Conservation (phyloP, 1,140 invertebrate genomes). For the Acromyrmex echinatior region DNA sequence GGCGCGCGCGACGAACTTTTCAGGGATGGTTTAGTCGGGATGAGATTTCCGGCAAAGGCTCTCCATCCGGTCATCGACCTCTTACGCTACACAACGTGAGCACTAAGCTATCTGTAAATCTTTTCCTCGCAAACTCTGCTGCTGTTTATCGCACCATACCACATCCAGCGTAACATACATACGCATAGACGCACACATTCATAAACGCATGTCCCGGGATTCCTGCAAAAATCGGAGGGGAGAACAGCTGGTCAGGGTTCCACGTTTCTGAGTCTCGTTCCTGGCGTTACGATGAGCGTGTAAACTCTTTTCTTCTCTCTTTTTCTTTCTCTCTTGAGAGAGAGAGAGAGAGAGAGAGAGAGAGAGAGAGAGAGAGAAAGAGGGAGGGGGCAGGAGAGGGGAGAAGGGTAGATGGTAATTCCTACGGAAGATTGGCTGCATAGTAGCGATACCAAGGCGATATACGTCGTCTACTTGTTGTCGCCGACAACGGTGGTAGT, state of each 20-base stretch:
- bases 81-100: conserved; percentile 7
- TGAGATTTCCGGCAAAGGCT: conserved; percentile 25
- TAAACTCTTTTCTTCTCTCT: conserved; percentile 38
- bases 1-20: neutral
- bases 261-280: conserved; percentile 61
- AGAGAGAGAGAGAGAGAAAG: neutral
- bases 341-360: too few relatives aligned
- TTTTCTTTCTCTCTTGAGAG: neutral
- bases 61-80: conserved; percentile 48
- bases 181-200: neutral
- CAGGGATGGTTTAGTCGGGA: neutral
- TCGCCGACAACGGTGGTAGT: conserved; percentile 48
- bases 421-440: conserved; percentile 75
- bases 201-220: neutral
- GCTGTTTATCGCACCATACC: conserved; percentile 34
- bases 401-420: conserved; percentile 63
- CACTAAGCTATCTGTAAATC: conserved; percentile 49
- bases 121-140: conserved; percentile 39
- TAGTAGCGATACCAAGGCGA: conserved; percentile 67
- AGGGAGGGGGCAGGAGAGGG: neutral
- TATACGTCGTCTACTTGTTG: conserved; percentile 71
- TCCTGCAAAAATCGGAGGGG: conserved; percentile 54
- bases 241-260: conserved; percentile 63
- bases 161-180: conserved; percentile 9
- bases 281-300: conserved; percentile 61